phyloP scores from a whole-genome alignment of 1,140 invertebrate species.

The silkworm (Bombyx mori) region DNA sequence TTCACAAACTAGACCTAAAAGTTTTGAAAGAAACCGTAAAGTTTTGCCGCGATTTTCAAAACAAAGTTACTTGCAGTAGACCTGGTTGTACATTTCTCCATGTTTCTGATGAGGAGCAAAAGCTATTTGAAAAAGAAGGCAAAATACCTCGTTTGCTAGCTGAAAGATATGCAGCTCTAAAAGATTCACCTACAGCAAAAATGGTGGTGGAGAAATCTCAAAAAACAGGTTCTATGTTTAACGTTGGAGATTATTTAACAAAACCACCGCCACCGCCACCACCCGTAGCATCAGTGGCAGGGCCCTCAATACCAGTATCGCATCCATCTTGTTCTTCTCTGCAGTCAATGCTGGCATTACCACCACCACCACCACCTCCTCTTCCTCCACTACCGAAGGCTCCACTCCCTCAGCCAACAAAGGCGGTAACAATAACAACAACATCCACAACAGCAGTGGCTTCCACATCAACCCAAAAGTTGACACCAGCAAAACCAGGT shows the following conservation, averaged over 20 bases:
- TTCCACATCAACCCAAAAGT: not conserved
- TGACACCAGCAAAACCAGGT: not conserved
- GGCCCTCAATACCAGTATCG: not conserved
- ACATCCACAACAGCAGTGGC: conserved; percentile 1
- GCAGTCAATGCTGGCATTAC: not conserved
- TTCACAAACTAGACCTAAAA: conserved; percentile 38
- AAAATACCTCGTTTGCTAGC: conserved; percentile 33
- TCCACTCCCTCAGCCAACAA: conserved; percentile 1
- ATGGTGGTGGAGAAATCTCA: conserved; percentile 22
- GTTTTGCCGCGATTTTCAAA: conserved; percentile 53
- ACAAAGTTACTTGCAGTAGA: conserved; percentile 32
- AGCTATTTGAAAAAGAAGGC: conserved; percentile 30
- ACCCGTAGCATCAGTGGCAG: conserved; percentile 11
- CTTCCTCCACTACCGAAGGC: conserved; percentile 1
- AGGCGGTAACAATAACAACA: not conserved
- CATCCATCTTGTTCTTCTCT: not conserved
- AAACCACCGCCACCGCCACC: conserved; percentile 18
- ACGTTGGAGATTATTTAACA: conserved; percentile 16
- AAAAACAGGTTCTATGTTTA: conserved; percentile 21
- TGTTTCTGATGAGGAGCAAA: conserved; percentile 38
- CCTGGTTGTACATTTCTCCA: conserved; percentile 46
- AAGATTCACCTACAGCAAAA: not conserved
- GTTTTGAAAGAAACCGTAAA: conserved; percentile 42
- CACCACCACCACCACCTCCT: not conserved
- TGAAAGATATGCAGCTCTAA: conserved; percentile 34